phyloP scores from a whole-genome alignment of 2,888 invertebrate species.

The Hybos culiciformis region DNA sequence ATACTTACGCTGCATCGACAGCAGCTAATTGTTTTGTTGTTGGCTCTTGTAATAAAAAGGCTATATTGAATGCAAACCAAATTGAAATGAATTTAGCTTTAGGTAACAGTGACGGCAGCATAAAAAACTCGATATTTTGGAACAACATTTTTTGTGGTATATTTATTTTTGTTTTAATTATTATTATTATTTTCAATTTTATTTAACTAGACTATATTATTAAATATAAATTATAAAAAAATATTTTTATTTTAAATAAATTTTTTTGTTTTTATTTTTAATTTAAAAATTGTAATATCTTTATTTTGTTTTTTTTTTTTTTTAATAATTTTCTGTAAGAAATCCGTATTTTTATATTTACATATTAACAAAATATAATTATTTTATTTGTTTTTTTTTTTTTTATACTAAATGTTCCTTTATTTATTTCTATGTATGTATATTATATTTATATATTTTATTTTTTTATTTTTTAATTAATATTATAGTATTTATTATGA shows the following conservation, averaged over 20 bases:
- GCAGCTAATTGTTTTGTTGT: slow-evolving; percentile 27
- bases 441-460: no score
- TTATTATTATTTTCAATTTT: slow-evolving; percentile 1
- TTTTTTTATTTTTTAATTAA: no score
- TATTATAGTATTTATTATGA: no score
- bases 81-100: slow-evolving; percentile 31
- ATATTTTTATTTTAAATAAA: not conserved
- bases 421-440: no score
- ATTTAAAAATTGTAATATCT: not conserved
- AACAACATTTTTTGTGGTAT: slow-evolving; percentile 9
- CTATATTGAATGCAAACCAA: slow-evolving; percentile 35
- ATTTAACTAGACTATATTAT: not conserved
- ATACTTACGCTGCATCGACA: slow-evolving; percentile 36
- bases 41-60: slow-evolving; percentile 34
- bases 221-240: not conserved
- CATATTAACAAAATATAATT: no score
- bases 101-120: slow-evolving; percentile 19
- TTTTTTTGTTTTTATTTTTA: not conserved
- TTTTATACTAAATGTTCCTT: no score
- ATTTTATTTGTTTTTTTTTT: no score
- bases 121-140: slow-evolving; percentile 12
- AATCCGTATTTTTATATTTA: no score
- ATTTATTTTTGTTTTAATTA: not conserved
- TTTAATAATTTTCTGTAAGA: not conserved
- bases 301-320: not conserved